Evolutionary conservation across 2,888 invertebrate species (phyloP), one percentile per base, ranked within the genome.

Genomic region (Epinotia brunnichana): DNA sequence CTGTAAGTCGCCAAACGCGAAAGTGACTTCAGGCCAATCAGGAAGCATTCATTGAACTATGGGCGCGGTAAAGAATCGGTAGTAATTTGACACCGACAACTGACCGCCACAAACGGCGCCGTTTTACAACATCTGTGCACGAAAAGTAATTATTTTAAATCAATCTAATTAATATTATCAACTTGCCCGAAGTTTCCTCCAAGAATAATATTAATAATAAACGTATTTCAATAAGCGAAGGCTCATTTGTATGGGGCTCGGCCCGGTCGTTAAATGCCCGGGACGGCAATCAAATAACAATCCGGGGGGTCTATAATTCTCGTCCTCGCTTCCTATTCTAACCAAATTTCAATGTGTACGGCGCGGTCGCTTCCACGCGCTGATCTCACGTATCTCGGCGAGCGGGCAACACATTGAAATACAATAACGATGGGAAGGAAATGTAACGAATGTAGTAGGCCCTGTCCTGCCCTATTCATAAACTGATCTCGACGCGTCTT

Each of bases 181-280:
- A 63, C 17, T 53, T 5, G 4, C 48, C 5, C 24, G 15, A 44
- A 2, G 29, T 24, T 56, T 17, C 5, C 44, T 24, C 29, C 29
- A 11, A 29, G 63, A 63, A 35, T 63, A 63, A 63, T 51, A 63
- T 63, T 53, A 63, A 63, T 63, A 62, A 63, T 51, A 63, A 63
- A 44, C 63, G 63, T 63, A 51, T 63, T 53, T 63, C 63, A 63
- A 63, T 63, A 63, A 53, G 51, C 29, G 9, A 56, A 54, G 51
- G 11, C 29, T 63, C 63, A 63, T 63, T 63, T 35, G 63, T 63
- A 63, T 63, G 63, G 63, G 35, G 17, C n/a, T n/a, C 63, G 13
- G 19, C 13, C 51, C 13, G 7, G 51, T 19, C 63, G 51, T 53
- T 53, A 63, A 63, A 53, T 35, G 29, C 51, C 35, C 24, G 35